Percentiles rank a stretch among this genome's conserved stretches.
These are phyloP conservation scores for Dusona sp. DNA, from an alignment of 2,888 invertebrate genomes.

Conservation along the genomic window DNA sequence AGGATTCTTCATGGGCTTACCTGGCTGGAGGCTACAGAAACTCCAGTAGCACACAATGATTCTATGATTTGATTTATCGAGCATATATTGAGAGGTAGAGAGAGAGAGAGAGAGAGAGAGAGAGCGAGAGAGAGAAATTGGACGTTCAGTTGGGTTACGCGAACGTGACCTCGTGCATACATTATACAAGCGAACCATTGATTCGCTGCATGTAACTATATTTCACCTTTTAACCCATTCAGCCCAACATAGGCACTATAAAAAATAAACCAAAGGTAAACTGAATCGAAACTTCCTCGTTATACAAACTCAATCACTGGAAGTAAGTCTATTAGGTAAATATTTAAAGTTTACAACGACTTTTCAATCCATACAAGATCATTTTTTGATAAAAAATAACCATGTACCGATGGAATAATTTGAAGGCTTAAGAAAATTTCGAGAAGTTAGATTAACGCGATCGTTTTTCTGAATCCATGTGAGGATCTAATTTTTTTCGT, in stretches of 20 bases:
- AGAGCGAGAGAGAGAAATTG: conserved; percentile 29
- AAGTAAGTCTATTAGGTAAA: conserved; percentile 43
- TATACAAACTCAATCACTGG: conserved; percentile 31
- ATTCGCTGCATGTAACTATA: conserved; percentile 43
- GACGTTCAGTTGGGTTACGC: conserved; percentile 24
- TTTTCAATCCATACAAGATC: background rate
- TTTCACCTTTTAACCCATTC: conserved; percentile 1
- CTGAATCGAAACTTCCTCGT: conserved; percentile 42
- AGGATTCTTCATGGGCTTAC: conserved; percentile 66
- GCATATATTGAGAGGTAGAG: conserved; percentile 17
- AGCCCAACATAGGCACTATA: background rate
- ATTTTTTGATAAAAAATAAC: background rate
- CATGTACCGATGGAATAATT: background rate
- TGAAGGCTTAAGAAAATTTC: background rate
- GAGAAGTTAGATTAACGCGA: background rate
- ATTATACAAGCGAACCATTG: conserved; percentile 61
- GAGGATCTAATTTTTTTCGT: background rate
- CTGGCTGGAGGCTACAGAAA: conserved; percentile 56
- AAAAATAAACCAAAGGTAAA: conserved; percentile 36
- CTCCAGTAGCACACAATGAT: conserved; percentile 77
- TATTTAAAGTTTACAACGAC: conserved; percentile 7
- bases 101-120: conserved; percentile 17
- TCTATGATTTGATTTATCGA: conserved; percentile 83
- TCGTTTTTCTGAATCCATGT: background rate
- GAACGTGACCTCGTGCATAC: conserved; percentile 63